Percentiles rank a stretch among this genome's conserved stretches.
Evolutionary conservation across 2,888 invertebrate species (phyloP).

Genomic region (Xylota segnis): DNA sequence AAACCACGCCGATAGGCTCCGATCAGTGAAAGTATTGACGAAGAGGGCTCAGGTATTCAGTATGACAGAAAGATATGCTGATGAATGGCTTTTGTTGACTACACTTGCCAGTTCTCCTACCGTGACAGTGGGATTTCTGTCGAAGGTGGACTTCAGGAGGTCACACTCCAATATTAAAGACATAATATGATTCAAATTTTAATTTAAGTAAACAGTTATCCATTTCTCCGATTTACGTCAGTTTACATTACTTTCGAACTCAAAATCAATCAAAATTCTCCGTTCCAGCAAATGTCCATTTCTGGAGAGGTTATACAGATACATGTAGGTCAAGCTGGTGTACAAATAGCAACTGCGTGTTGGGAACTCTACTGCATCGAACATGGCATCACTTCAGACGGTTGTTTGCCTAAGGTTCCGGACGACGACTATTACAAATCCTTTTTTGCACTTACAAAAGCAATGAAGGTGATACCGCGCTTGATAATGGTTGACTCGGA

Average conservation of each 20-base stretch:
- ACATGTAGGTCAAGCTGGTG: slow-evolving; percentile 93
- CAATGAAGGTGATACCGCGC: slow-evolving; percentile 92
- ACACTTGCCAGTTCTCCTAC: no score
- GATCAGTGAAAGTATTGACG: no score
- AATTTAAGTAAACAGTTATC: background rate
- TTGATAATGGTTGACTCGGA: slow-evolving; percentile 94
- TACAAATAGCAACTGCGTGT: slow-evolving; percentile 91
- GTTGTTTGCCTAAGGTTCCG: slow-evolving; percentile 82
- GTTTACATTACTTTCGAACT: background rate
- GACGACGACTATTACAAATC: slow-evolving; percentile 80
- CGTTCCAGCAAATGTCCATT: slow-evolving; percentile 23
- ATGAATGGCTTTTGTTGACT: no score
- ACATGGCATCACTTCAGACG: slow-evolving; percentile 90
- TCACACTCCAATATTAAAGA: no score
- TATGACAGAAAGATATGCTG: no score
- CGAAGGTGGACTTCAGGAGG: no score
- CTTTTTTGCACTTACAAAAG: slow-evolving; percentile 80
- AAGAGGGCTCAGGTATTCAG: no score
- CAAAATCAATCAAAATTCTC: slow-evolving; percentile 28
- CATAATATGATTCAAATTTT: background rate
- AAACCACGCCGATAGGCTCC: no score
- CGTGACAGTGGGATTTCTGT: no score
- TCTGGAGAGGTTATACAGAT: slow-evolving; percentile 89
- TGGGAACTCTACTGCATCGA: slow-evolving; percentile 93
- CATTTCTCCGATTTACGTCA: background rate